Evolutionary conservation across 1,140 invertebrate genomes (phyloP).

Genomic region (Melipona quadrifasciata): DNA sequence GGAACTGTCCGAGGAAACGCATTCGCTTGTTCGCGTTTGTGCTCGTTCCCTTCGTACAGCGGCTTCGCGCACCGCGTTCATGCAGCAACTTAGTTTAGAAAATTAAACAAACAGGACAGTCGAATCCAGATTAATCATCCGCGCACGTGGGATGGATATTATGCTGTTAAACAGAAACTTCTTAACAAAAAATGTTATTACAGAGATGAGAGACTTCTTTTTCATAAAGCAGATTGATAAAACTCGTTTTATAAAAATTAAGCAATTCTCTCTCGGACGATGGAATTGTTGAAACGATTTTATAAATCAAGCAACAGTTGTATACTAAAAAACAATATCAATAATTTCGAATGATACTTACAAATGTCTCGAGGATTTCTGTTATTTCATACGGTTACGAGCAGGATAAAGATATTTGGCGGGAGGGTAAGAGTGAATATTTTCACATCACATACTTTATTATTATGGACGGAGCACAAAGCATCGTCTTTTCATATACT

Average conservation of each 20-base stretch:
- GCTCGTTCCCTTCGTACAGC: constrained; percentile 53
- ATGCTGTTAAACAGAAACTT: not conserved
- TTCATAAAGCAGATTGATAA: not conserved
- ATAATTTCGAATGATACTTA: not conserved
- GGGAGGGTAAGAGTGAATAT: not conserved
- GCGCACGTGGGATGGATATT: not conserved
- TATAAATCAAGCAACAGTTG: not conserved
- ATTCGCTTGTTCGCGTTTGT: constrained; percentile 43
- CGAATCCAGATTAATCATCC: constrained; percentile 23
- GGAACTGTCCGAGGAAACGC: constrained; percentile 58
- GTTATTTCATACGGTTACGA: not conserved
- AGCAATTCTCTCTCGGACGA: not conserved
- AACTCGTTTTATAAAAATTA: not conserved
- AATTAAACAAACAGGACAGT: constrained; percentile 49
- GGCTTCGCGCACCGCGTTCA: constrained; percentile 33
- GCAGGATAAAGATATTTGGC: not conserved
- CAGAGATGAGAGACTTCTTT: not conserved
- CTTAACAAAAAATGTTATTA: not conserved
- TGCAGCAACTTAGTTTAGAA: constrained; percentile 46
- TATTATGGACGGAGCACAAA: constrained; percentile 68
- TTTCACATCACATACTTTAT: constrained; percentile 51
- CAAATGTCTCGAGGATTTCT: no score
- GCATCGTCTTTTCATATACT: constrained; percentile 61
- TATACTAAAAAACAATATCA: not conserved
- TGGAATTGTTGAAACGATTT: not conserved